These are phyloP conservation scores for Homarus gammarus DNA, from an alignment of 2,888 invertebrate genomes.

Conservation along the genomic window DNA sequence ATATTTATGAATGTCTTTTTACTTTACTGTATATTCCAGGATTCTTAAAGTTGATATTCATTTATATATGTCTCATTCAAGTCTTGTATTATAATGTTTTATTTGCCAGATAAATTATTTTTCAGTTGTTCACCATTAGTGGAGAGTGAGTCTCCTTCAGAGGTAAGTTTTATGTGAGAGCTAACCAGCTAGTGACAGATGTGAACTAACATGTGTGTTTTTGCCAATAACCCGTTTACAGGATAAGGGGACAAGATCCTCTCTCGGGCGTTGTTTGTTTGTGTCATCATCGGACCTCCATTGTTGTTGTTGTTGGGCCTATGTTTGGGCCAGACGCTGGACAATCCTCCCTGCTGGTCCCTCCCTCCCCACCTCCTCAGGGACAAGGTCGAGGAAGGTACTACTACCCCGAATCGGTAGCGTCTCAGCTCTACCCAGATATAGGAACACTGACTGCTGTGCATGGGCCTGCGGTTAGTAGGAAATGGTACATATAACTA, in stretches of 20 bases:
- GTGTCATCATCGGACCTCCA: neutral
- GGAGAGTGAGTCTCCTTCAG: too few relatives aligned
- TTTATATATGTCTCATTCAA: too few relatives aligned
- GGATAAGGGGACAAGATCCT: neutral
- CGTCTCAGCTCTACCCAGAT: slow-evolving; percentile 29
- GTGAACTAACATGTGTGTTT: slow-evolving; percentile 24
- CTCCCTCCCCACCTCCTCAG: slow-evolving; percentile 45
- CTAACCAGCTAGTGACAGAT: neutral
- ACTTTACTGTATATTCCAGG: too few relatives aligned
- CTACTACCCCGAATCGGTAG: neutral
- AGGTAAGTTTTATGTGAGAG: neutral
- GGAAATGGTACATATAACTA: slow-evolving; percentile 13
- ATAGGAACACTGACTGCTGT: slow-evolving; percentile 36
- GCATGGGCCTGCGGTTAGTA: slow-evolving; percentile 65
- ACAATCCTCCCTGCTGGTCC: slow-evolving; percentile 60
- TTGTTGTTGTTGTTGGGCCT: neutral
- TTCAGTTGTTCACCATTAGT: too few relatives aligned
- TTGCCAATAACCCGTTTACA: slow-evolving; percentile 22
- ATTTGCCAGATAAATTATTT: too few relatives aligned
- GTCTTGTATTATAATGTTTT: too few relatives aligned
- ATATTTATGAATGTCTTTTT: too few relatives aligned
- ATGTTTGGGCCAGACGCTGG: slow-evolving; percentile 49
- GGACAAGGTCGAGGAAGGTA: slow-evolving; percentile 16
- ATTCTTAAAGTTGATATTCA: too few relatives aligned
- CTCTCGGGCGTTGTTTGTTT: neutral